Evolutionary conservation across 1,140 invertebrate genomes (phyloP), one percentile per base, ranked within the genome.

Genomic region (Reticulitermes speratus): DNA sequence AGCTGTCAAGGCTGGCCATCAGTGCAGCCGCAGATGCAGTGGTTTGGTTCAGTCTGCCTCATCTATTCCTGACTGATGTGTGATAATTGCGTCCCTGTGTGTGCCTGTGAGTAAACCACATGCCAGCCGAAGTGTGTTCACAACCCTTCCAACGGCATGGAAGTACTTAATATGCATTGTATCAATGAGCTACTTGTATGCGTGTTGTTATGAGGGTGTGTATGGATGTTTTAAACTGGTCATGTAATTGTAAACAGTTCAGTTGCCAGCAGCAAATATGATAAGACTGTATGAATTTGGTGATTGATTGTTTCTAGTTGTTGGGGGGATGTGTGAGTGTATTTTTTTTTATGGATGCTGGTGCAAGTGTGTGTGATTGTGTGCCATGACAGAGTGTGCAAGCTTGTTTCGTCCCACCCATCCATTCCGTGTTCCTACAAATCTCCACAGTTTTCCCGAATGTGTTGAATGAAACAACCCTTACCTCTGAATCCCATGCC

Each of bases 11-110:
- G 52, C 52, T 38, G 19, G 52, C 52, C 52, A 55, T 55, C 21
- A 44, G 38, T 19, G 82, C 45, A 3, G 45, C 30, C n/a, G 38
- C 16, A 12, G 45, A 84, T 84, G n/a, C 85, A 45, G 23, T 48
- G 45, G 59, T 81, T 85, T 82, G 48, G 52, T 69, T n/a, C 44
- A 32, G 86, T 32, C 75, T 55, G 44, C 86, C 86, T 86, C 86
- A 87, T 87, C 82, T 82, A 86, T 85, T 84, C 85, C 87, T 69
- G 87, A 87, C 87, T 87, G 87, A 87, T 86, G 87, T 85, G 87
- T 87, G 87, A 85, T 87, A 85, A 86, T 87, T 87, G 87, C 87
- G 87, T 87, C 87, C 87, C 87, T 87, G 65, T 69, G 75, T 86
- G 87, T 82, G 84, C 69, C 84, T 87, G 87, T 44, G 86, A 87